Conservation (phyloP, 2,797 vertebrate genomes). For the Trachops cirrhosus region DNA sequence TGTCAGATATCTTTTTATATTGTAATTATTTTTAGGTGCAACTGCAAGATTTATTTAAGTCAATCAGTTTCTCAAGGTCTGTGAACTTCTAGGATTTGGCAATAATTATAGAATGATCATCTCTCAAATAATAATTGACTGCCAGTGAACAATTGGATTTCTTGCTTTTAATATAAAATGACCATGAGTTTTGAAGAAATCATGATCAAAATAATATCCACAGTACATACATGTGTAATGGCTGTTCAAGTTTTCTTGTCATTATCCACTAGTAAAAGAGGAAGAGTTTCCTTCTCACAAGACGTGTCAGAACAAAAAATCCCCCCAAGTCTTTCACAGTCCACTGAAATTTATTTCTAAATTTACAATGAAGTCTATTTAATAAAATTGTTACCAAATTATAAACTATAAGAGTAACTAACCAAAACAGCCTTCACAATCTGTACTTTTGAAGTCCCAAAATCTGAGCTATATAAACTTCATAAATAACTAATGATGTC, state of each 20-base stretch:
- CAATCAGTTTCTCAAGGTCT: background rate
- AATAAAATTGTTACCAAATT: background rate
- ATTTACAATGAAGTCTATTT: background rate
- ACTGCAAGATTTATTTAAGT: background rate
- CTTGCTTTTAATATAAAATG: background rate
- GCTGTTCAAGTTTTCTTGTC: background rate
- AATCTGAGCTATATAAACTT: background rate
- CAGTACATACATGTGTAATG: background rate
- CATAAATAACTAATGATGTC: background rate
- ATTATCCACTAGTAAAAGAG: background rate
- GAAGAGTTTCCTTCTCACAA: background rate
- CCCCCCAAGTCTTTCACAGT: background rate
- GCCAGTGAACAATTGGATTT: background rate
- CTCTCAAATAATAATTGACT: background rate
- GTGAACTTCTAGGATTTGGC: background rate
- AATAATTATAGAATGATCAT: background rate
- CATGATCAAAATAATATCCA: background rate
- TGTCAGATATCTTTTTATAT: background rate
- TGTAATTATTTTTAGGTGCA: background rate
- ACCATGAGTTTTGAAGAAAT: background rate
- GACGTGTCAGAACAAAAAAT: background rate
- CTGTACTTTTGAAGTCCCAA: constrained; percentile 9
- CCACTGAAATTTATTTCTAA: background rate
- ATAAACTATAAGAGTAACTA: background rate
- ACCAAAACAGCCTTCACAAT: background rate